These are phyloP conservation scores for Lagopus leucura DNA, from an alignment of 2,113 vertebrate genomes.

Conservation along the genomic window DNA sequence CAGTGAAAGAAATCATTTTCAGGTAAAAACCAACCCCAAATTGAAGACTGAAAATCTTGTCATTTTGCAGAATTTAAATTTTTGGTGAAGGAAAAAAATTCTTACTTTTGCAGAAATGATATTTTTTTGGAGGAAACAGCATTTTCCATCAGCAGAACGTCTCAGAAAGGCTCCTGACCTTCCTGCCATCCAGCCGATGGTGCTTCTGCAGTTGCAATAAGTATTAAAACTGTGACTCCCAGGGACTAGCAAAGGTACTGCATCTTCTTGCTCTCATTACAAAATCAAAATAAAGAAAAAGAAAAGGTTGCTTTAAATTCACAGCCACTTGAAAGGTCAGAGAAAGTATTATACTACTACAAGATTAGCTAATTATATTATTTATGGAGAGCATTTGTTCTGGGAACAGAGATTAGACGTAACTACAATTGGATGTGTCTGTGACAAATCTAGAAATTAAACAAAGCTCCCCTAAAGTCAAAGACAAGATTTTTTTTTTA, in stretches of 20 bases:
- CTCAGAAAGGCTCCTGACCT: not conserved
- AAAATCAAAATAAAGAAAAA: conserved; percentile 18
- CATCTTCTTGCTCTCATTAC: conserved; percentile 3
- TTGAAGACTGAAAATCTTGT: conserved; percentile 15
- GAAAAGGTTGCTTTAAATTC: conserved; percentile 38
- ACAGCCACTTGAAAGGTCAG: conserved; percentile 48
- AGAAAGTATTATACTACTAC: not conserved
- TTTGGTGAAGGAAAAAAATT: not conserved
- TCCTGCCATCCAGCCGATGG: not conserved
- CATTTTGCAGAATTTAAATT: conserved; percentile 32
- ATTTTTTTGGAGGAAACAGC: not conserved
- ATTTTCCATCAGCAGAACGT: not conserved
- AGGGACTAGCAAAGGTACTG: conserved; percentile 60
- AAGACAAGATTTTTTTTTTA: not conserved
- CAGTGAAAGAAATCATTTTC: not conserved
- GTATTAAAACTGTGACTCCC: conserved; percentile 68
- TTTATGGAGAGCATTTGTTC: conserved; percentile 62
- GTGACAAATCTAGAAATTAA: conserved; percentile 51
- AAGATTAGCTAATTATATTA: conserved; percentile 53
- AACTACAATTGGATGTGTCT: conserved; percentile 33
- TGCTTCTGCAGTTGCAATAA: conserved; percentile 5
- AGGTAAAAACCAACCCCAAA: conserved; percentile 36
- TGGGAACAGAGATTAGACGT: conserved; percentile 16
- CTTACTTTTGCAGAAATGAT: not conserved
- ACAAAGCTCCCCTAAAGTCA: conserved; percentile 26